phyloP scores from a whole-genome alignment of 2,797 vertebrate species.

The Clarias pachynema region DNA sequence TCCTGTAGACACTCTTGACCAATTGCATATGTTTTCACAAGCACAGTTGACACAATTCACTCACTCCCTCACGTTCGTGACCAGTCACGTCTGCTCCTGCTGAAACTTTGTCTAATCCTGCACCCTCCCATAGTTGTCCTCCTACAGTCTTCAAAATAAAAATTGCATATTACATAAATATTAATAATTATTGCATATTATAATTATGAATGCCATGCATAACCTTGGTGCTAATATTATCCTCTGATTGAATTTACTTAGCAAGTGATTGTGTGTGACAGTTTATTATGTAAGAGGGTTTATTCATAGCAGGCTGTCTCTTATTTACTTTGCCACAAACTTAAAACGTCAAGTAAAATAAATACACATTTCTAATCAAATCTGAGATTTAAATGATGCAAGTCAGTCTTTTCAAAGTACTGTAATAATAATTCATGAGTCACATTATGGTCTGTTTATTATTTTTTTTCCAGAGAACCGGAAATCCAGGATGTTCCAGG shows the following conservation, averaged over 20 bases:
- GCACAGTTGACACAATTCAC: neutral
- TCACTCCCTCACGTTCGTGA: neutral
- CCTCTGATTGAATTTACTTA: constrained; percentile 43
- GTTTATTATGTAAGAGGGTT: constrained; percentile 4
- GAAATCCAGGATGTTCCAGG: constrained; percentile 74
- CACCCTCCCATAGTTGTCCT: neutral
- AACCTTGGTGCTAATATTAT: constrained; percentile 46
- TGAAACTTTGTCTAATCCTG: neutral
- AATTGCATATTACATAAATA: neutral
- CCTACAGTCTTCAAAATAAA: neutral
- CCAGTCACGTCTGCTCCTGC: neutral
- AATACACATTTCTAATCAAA: constrained; percentile 15
- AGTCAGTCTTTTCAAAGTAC: neutral
- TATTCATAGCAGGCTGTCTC: constrained; percentile 49
- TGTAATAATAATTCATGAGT: neutral
- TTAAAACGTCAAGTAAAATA: constrained; percentile 8
- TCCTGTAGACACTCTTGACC: neutral
- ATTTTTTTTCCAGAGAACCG: constrained; percentile 12
- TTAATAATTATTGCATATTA: neutral
- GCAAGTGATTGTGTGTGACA: constrained; percentile 58
- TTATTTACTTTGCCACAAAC: constrained; percentile 55
- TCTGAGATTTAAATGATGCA: neutral
- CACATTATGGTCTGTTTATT: neutral
- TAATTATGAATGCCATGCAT: neutral
- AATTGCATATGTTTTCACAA: neutral